Percentiles rank a stretch among this genome's conserved stretches.
phyloP scores from a whole-genome alignment of 2,113 vertebrate species.

The Entelurus aequoreus region DNA sequence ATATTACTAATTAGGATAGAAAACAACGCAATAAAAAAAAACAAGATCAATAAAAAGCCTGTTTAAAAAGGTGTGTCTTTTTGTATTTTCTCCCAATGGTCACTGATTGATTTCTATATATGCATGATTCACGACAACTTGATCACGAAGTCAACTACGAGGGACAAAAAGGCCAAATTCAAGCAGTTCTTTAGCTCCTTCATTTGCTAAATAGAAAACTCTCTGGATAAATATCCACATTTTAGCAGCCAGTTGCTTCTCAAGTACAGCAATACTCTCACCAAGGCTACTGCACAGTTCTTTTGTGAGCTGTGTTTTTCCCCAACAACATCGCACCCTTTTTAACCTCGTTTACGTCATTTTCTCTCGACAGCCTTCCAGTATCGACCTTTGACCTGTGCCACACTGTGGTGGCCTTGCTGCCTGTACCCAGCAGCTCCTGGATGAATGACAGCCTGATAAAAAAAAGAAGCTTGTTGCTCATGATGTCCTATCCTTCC shows the following conservation, averaged over 20 bases:
- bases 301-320: not conserved
- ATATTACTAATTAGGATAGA: no score
- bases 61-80: no score
- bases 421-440: constrained; percentile 52
- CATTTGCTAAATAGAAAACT: no score
- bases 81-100: no score
- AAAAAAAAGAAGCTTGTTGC: constrained; percentile 61
- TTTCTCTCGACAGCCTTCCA: constrained; percentile 53
- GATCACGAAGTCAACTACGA: no score
- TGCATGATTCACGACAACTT: no score
- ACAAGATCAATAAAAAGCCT: no score
- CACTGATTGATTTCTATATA: no score
- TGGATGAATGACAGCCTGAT: constrained; percentile 61
- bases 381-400: constrained; percentile 61
- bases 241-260: constrained; percentile 3
- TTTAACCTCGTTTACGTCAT: constrained; percentile 58
- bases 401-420: constrained; percentile 53
- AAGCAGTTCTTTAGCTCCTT: no score
- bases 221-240: not conserved
- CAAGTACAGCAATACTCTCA: not conserved
- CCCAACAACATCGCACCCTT: constrained; percentile 19
- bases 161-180: no score
- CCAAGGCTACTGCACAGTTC: constrained; percentile 29
- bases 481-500: constrained; percentile 49
- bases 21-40: no score